Base-by-base conservation (phyloP, 2,888 invertebrate genomes). In the Epistrophe eligans region DNA sequence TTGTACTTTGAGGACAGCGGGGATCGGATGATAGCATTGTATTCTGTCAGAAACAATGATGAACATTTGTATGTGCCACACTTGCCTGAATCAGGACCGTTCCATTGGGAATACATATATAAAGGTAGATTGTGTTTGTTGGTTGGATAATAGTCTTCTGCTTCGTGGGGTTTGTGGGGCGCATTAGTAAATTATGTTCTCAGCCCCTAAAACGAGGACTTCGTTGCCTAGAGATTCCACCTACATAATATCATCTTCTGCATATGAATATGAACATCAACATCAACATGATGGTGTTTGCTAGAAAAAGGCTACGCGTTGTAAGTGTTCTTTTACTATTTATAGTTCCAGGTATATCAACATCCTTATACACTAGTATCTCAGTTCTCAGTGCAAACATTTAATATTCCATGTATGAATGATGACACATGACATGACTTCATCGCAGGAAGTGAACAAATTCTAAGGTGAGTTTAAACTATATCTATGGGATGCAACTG, bases 141-240 rank as follows among this genome's bases (percentile, higher is more conserved):
- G 87, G 83, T 76, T 71, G 83, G 87, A 83, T 83, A 79, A 87
- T 83, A 74, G 83, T 79, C 87, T 87, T 83, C 79, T 87, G 70
- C 87, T 87, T 83, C 76, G 76, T 67, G 76, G 79, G 71, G 60
- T 83, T 76, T 87, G 55, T 83, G 77, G 87, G 79, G 72, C 83
- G 87, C 83, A 87, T 87, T 87, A 87, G 87, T 76, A 87, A 87
- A 87, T 87, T 83, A 87, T 83, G 83, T 87, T 83, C 79, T 79
- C 83, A 79, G 50, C 71, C 85, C 71, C 28, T 40, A 15, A 50
- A 9, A 9, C 24, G 38, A 13, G 38, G 19, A 9, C 48, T 43
- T 10, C 40, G 17, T 35, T 74, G 11, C 35, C 58, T 38, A 24
- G 10, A n/a, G 32, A 57, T 35, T 35, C 1, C 35, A 35, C 17